Base-by-base conservation (phyloP, 2,888 invertebrate genomes). In the Eilema depressum region DNA sequence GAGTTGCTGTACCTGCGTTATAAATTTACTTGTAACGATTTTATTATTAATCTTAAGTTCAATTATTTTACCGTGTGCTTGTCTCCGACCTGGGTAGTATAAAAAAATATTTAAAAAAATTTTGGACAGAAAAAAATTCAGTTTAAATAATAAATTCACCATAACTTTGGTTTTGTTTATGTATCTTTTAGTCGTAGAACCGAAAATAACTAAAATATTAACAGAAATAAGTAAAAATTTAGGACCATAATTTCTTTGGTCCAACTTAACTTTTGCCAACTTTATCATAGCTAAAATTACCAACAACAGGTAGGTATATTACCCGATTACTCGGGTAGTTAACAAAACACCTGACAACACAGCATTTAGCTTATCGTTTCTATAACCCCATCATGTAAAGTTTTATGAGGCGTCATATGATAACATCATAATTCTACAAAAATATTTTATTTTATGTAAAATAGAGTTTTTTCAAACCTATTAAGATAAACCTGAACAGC, bases 1-100 rank as follows among this genome's bases (percentile, higher is more conserved):
- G 47, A 59, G 73, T 81, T 75, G 71, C 77, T 75, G 73, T 67
- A 64, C 68, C 37, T 67, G 26, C 33, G 65, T 63, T 64, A 23
- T 62, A 23, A 37, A 63, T 41, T 61, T 20, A 20, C 26, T 63
- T 47, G 47, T 47, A 14, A 25, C 14, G 2, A n/a, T 11, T 26
- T 63, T 11, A 17, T 5, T n/a, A 57, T 2, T 12, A 57, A 17
- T 41, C 17, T 41, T 17, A 17, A 14, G 14, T n/a, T n/a, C n/a
- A n/a, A n/a, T n/a, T n/a, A n/a, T n/a, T n/a, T n/a, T n/a, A n/a
- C n/a, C n/a, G n/a, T n/a, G n/a, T n/a, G n/a, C n/a, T n/a, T n/a
- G n/a, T n/a, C n/a, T n/a, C n/a, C n/a, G n/a, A n/a, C n/a, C n/a
- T n/a, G n/a, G n/a, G n/a, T n/a, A n/a, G n/a, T n/a, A n/a, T n/a